phyloP scores from a whole-genome alignment of 2,888 invertebrate genomes.

The Harpalus rufipes region DNA sequence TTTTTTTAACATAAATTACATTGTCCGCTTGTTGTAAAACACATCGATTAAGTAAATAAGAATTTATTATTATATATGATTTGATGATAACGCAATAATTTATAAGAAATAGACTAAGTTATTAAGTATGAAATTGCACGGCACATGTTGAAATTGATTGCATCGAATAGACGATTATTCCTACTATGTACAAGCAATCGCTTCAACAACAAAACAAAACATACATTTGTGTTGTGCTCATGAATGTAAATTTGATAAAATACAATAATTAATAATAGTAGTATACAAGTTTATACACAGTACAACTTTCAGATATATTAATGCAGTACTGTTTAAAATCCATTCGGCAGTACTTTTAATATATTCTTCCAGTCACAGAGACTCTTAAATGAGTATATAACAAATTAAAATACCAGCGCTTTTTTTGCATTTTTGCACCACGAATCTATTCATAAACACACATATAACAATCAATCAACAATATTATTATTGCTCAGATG shows the following conservation, averaged over 20 bases:
- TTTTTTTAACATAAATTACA: slow-evolving; percentile 63
- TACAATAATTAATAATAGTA: slow-evolving; percentile 57
- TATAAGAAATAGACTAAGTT: slow-evolving; percentile 61
- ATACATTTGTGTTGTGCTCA: slow-evolving; percentile 65
- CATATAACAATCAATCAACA: not conserved
- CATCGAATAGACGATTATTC: slow-evolving; percentile 39
- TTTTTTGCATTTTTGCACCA: not conserved
- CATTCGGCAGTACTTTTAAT: slow-evolving; percentile 68
- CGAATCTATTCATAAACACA: not conserved
- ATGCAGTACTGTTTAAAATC: slow-evolving; percentile 72
- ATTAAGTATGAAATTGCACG: slow-evolving; percentile 66
- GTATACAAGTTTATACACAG: slow-evolving; percentile 59
- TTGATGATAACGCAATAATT: slow-evolving; percentile 59
- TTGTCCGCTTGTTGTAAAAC: slow-evolving; percentile 58
- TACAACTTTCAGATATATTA: slow-evolving; percentile 67
- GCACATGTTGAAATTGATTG: slow-evolving; percentile 60
- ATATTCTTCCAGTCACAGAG: slow-evolving; percentile 61
- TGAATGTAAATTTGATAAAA: slow-evolving; percentile 50
- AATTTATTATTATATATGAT: slow-evolving; percentile 55
- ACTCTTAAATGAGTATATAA: slow-evolving; percentile 54
- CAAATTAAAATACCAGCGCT: slow-evolving; percentile 43
- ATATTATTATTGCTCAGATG: not conserved
- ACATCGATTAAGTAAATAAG: slow-evolving; percentile 60
- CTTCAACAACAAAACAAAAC: slow-evolving; percentile 55
- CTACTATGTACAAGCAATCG: slow-evolving; percentile 65